These are phyloP conservation scores for Amphipoea oculea DNA, from an alignment of 2,888 invertebrate genomes.

Conservation along the genomic window DNA sequence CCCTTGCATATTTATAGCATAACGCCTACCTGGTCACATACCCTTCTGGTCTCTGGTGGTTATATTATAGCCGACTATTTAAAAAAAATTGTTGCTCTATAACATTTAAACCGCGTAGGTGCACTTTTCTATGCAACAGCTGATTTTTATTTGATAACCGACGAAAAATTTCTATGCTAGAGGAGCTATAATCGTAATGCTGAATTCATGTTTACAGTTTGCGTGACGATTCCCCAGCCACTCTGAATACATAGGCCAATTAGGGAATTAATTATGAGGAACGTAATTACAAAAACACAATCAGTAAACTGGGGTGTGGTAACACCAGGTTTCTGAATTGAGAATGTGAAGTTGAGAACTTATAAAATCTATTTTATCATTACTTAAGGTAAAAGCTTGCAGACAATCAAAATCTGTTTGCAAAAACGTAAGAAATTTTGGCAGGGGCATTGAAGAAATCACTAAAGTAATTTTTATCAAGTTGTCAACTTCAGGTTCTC, in stretches of 20 bases:
- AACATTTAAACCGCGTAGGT: too few species aligned
- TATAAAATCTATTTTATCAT: neutral
- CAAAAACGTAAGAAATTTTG: neutral
- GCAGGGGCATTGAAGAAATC: neutral
- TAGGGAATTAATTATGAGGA: slow-evolving; percentile 21
- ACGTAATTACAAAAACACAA: slow-evolving; percentile 5
- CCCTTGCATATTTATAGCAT: too few species aligned
- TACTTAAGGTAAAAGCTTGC: too few species aligned
- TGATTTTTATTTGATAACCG: too few species aligned
- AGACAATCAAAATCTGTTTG: neutral
- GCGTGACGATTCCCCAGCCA: too few species aligned
- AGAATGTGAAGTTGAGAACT: neutral
- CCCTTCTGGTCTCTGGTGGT: too few species aligned
- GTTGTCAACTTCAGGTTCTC: neutral
- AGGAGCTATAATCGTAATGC: too few species aligned
- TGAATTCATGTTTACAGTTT: too few species aligned
- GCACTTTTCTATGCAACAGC: too few species aligned
- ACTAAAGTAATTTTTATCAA: neutral
- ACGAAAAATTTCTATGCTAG: too few species aligned
- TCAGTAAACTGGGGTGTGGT: neutral
- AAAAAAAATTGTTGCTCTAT: neutral
- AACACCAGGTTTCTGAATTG: neutral
- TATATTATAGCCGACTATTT: too few species aligned
- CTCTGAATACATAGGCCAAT: slow-evolving; percentile 5
- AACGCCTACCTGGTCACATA: too few species aligned